phyloP scores from a whole-genome alignment of 2,113 vertebrate genomes.

The Eulacestoma nigropectus region DNA sequence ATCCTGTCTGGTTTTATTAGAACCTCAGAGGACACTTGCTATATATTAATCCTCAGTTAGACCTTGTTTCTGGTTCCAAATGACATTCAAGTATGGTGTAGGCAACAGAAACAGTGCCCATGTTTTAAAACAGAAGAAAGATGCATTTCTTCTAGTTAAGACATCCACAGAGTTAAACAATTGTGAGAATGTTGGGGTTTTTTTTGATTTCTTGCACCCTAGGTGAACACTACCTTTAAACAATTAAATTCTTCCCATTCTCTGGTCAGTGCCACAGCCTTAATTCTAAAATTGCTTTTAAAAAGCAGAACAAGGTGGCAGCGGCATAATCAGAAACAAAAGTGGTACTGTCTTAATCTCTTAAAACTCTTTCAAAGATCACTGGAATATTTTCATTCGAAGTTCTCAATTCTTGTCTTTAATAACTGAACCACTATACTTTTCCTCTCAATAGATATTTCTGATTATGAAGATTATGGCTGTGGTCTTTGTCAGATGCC shows the following conservation, averaged over 20 bases:
- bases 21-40: background rate
- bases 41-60: background rate
- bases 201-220: background rate
- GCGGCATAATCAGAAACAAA: background rate
- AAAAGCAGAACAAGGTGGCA: background rate
- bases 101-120: background rate
- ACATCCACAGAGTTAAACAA: background rate
- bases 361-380: background rate
- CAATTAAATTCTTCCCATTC: background rate
- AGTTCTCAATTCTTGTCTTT: background rate
- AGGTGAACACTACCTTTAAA: background rate
- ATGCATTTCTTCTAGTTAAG: background rate
- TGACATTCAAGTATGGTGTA: background rate
- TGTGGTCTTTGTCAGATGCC: background rate
- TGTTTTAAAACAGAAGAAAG: background rate
- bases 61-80: background rate
- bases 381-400: background rate
- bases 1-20: background rate
- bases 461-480: background rate
- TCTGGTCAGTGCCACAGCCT: background rate
- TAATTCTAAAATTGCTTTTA: background rate
- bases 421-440: background rate
- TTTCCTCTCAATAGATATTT: background rate
- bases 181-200: background rate
- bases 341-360: background rate